A percentile compares a stretch with the other conserved stretches of the same genome.
phyloP scores from a whole-genome alignment of 2,888 invertebrate species.

The Oscheius myriophilus region DNA sequence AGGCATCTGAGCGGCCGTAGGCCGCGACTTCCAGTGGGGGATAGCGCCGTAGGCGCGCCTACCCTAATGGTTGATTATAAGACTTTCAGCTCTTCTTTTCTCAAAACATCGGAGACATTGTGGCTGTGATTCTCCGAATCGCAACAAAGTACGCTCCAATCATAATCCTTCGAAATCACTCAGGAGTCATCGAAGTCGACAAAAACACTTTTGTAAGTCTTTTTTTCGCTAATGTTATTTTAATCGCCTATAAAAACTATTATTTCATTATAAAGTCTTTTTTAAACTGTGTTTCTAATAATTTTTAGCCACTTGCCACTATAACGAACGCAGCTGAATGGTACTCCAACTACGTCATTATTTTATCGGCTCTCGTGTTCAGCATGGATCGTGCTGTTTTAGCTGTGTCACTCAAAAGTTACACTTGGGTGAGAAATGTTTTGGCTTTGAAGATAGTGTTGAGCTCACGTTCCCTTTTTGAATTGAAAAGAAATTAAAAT shows the following conservation, averaged over 20 bases:
- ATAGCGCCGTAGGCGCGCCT: too few relatives aligned
- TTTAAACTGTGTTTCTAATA: not conserved
- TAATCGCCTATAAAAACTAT: too few relatives aligned
- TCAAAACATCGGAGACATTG: conserved; percentile 31
- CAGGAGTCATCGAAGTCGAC: conserved; percentile 23
- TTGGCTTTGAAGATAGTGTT: not conserved
- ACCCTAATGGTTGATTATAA: too few relatives aligned
- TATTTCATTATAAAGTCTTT: too few relatives aligned
- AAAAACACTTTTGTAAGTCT: conserved; percentile 28
- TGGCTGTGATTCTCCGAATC: conserved; percentile 26
- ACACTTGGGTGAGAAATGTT: conserved; percentile 25
- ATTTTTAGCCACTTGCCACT: conserved; percentile 25
- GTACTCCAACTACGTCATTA: conserved; percentile 31
- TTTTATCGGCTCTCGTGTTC: conserved; percentile 27
- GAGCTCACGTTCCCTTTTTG: not conserved
- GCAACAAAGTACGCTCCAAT: conserved; percentile 26
- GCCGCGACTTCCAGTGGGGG: not conserved
- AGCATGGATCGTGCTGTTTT: conserved; percentile 29
- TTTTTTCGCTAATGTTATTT: too few relatives aligned
- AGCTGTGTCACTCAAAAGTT: conserved; percentile 23
- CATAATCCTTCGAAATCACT: conserved; percentile 22
- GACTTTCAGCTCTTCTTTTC: conserved; percentile 32
- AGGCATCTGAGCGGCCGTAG: too few relatives aligned
- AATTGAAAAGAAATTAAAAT: too few relatives aligned
- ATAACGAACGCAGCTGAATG: conserved; percentile 31